Conservation (phyloP, 2,797 vertebrate species). For the Nasua narica region DNA sequence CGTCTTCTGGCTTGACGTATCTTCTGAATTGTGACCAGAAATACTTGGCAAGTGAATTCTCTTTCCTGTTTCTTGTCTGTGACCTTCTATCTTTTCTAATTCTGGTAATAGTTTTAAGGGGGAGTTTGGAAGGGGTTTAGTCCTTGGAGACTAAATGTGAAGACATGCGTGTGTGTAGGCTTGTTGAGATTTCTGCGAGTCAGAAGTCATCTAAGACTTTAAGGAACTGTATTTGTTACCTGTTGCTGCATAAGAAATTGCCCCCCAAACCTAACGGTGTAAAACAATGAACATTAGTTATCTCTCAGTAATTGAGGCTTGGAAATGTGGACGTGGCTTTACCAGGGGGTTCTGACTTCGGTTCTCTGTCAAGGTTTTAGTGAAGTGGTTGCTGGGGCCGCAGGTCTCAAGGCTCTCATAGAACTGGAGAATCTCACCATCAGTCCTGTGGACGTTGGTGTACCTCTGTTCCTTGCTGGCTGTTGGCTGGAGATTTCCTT, state of each 20-base stretch:
- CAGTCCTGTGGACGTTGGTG: too few species aligned
- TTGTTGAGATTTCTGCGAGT: neutral
- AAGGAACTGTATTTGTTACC: neutral
- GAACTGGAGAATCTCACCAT: neutral
- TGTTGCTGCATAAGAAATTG: neutral
- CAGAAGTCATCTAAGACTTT: neutral
- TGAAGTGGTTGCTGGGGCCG: neutral
- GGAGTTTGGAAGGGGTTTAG: neutral
- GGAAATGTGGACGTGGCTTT: neutral
- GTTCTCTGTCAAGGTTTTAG: neutral
- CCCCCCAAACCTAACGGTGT: neutral
- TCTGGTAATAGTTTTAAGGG: neutral
- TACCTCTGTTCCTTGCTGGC: neutral
- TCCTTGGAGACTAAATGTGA: neutral
- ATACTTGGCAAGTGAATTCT: neutral
- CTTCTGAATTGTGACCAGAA: conserved; percentile 13
- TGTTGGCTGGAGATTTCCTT: neutral
- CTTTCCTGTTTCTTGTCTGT: neutral
- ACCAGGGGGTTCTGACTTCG: neutral
- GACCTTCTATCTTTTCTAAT: neutral
- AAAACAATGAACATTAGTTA: neutral
- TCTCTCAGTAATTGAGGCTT: neutral
- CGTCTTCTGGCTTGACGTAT: neutral
- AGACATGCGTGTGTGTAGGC: neutral
- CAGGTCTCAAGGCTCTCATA: neutral